Evolutionary conservation across 92 coral and sea anemone species (phyloP), one percentile per base, ranked within the genome.

Genomic region (Zoanthus sansibaricus): DNA sequence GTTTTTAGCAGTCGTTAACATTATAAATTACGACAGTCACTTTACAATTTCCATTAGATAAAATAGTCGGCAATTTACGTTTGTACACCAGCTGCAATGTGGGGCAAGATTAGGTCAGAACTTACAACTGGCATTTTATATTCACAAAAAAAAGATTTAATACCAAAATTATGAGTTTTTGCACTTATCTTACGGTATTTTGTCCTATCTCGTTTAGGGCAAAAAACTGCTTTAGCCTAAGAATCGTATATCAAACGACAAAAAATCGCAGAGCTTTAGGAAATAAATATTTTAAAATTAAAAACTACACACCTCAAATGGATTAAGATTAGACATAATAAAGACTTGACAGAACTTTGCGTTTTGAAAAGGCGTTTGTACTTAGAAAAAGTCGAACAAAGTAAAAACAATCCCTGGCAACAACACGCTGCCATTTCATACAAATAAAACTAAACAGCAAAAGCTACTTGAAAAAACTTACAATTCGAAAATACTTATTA

Each of bases 401-500:
- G 69, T 78, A 78, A 78, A 77, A 78, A 78, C 54, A n/a, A 70
- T 32, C 49, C 32, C 14, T 25, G 69, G 37, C 48, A 37, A 56
- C 46, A 59, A 56, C 14, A 32, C n/a, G 6, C 55, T 25, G 9
- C 44, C 30, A 18, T 18, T 15, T 78, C 49, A 37, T 78, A 12
- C 48, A 21, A 59, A 78, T 78, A 78, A 78, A 78, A 78, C 70
- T 78, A 56, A 78, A 78, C 37, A 20, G 48, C 17, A 25, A 13
- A 42, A 16, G 69, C 69, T 16, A 45, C 75, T 67, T 66, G 47
- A 80, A 80, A 80, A 80, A 80, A 66, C 75, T 13, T 33, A 32
- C 21, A 80, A 62, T 45, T 44, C 18, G 74, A 80, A 76, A 80
- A 47, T 31, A 49, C 58, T 62, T 61, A 42, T 80, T 80, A 80